A percentile compares a stretch with the other conserved stretches of the same genome.
phyloP scores from a whole-genome alignment of 2,888 invertebrate species.

The Drosophila mulleri region DNA sequence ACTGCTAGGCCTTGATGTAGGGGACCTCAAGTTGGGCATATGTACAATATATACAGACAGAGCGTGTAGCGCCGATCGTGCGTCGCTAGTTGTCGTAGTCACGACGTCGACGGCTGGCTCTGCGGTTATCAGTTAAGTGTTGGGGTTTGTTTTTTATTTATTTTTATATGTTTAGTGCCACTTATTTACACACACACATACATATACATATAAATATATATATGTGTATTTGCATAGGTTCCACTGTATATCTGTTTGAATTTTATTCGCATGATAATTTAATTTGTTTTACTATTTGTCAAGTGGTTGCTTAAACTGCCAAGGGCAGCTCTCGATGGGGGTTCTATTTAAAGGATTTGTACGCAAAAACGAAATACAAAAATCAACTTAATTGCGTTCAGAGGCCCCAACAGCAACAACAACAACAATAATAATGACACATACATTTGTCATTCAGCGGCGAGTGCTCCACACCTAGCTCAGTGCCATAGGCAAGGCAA shows the following conservation, averaged over 20 bases:
- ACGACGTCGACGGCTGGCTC: conserved; percentile 56
- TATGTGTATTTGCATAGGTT: conserved; percentile 5
- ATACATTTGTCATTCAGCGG: conserved; percentile 53
- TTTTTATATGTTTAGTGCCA: conserved; percentile 66
- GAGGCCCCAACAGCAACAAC: conserved; percentile 18
- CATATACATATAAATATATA: neutral
- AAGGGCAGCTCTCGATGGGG: conserved; percentile 18
- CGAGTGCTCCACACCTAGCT: conserved; percentile 43
- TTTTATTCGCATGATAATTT: conserved; percentile 67
- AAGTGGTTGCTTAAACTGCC: conserved; percentile 27
- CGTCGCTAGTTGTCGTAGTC: conserved; percentile 56
- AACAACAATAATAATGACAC: conserved; percentile 46
- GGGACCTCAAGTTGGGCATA: conserved; percentile 22
- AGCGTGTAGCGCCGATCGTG: conserved; percentile 9
- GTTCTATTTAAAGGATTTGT: conserved; percentile 28
- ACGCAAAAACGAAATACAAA: conserved; percentile 22
- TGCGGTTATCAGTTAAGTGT: conserved; percentile 70
- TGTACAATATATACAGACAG: conserved; percentile 9
- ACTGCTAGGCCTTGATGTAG: neutral
- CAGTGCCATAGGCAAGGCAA: conserved; percentile 33
- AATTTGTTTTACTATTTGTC: conserved; percentile 57
- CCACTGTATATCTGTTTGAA: conserved; percentile 50
- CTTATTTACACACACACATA: conserved; percentile 56
- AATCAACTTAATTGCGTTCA: conserved; percentile 31
- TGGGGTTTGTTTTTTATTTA: conserved; percentile 69